Percentiles rank a stretch among this genome's conserved stretches.
phyloP scores from a whole-genome alignment of 2,113 vertebrate genomes.

The Cinclus cinclus region DNA sequence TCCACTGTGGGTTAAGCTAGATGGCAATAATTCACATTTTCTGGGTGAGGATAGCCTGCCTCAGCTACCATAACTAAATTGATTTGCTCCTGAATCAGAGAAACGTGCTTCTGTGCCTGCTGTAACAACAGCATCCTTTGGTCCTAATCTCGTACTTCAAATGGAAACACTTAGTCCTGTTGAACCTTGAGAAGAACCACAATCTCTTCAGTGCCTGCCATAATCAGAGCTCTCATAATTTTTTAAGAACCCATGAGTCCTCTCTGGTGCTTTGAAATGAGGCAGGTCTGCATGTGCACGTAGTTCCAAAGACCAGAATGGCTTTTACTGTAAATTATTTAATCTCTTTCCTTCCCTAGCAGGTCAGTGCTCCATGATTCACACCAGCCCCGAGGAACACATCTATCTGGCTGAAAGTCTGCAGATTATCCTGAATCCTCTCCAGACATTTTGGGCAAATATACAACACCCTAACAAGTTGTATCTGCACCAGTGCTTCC shows the following conservation, averaged over 20 bases:
- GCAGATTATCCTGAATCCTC: constrained; percentile 10
- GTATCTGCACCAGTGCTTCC: neutral
- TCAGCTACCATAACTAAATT: neutral
- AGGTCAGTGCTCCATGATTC: constrained; percentile 31
- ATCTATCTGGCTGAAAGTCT: neutral
- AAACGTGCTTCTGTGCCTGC: neutral
- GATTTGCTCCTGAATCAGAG: neutral
- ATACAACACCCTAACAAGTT: neutral
- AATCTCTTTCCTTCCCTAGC: neutral
- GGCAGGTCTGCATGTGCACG: neutral
- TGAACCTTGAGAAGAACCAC: neutral
- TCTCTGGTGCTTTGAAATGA: neutral
- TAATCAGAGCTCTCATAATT: neutral
- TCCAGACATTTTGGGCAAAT: neutral
- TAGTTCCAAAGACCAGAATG: neutral
- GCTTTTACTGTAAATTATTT: constrained; percentile 38
- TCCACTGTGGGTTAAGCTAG: neutral
- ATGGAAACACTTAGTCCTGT: neutral
- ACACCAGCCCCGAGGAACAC: neutral
- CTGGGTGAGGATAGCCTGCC: neutral
- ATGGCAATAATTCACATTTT: neutral
- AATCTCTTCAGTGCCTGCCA: neutral
- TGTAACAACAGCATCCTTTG: neutral
- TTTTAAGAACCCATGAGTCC: neutral
- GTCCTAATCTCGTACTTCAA: neutral